Base-by-base conservation (phyloP, 2,888 invertebrate species). In the Ichneumoninae sp. region DNA sequence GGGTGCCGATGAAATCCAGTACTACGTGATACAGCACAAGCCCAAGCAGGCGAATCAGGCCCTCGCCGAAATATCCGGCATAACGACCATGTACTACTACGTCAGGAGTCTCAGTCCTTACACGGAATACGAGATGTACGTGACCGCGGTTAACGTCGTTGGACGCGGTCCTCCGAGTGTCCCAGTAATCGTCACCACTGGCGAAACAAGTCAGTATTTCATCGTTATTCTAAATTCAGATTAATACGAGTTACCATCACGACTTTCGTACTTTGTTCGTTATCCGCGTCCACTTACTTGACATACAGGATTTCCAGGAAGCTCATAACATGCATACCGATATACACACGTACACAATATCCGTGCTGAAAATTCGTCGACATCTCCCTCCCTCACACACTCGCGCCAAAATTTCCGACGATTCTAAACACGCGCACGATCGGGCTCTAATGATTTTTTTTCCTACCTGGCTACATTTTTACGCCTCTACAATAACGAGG, bases 21-120 rank as follows among this genome's bases (percentile, higher is more conserved):
- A 98, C 94, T 99, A 98, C 94, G 97, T 98, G 88, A 98, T 99
- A 91, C 98, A 98, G 94, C 99, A 98, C 95, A 98, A 98, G 94
- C 98, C 98, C 66, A 98, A 98, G 95, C 97, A 97, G 94, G 97
- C 98, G 77, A 97, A 97, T 94, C 96, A 97, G 95, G 97, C 98
- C 66, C 98, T 96, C 94, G 97, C 97, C 91, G 98, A 98, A 94
- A 98, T 98, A 91, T 97, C 97, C 83, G 98, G 98, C 80, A 98
- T 98, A 90, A 97, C 97, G 91, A 97, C 98, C 66, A 97, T 97
- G 95, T 98, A 97, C 94, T 98, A 98, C 94, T 97, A 97, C 57
- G 97, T 99, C 77, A 96, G 97, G 80, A 97, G 96, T 89, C 95
- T 99, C 84, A 97, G 98, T 86, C 98, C 99, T 0, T 98, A 98